Base-by-base conservation (phyloP, 1,140 invertebrate species). In the Rhyzopertha dominica region DNA sequence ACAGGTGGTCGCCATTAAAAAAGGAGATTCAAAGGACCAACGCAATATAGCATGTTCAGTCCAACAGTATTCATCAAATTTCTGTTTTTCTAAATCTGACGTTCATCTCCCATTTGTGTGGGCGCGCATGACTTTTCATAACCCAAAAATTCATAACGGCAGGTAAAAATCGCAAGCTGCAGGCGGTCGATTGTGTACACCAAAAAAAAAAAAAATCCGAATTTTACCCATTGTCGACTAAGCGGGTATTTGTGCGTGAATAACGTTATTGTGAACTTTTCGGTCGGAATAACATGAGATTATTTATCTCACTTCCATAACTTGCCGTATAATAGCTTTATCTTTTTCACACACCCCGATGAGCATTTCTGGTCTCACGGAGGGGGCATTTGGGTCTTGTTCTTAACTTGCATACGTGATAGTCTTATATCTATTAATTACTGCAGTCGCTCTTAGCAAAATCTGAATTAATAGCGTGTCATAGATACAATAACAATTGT, bases 161-260 rank as follows among this genome's bases (percentile, higher is more conserved):
- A 44, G 42, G 42, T 44, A 44, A 36, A 44, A 34, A 31, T 22
- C 36, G 32, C 30, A 32, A 10, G 28, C 22, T 22, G 25, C 29
- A 24, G 20, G 20, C 13, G 42, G 42, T 12, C 26, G n/a, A n/a
- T n/a, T n/a, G n/a, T n/a, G n/a, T n/a, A n/a, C n/a, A n/a, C n/a
- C n/a, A n/a, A n/a, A n/a, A 16, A 32, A 35, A 44, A 44, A 44
- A 35, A 24, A 44, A 36, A 44, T 44, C 42, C 23, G 36, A 44
- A 44, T 44, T 44, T 44, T 44, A n/a, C 36, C 42, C 28, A 35
- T 44, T 44, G 42, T 44, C 30, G 42, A 44, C 32, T 34, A 14
- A 14, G 31, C 42, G 36, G 42, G 42, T 44, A 44, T 44, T 44
- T 44, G 42, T 44, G 42, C 36, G 42, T 44, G 42, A 44, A 44